Conservation (phyloP, 2,113 vertebrate genomes). For the Natator depressus region DNA sequence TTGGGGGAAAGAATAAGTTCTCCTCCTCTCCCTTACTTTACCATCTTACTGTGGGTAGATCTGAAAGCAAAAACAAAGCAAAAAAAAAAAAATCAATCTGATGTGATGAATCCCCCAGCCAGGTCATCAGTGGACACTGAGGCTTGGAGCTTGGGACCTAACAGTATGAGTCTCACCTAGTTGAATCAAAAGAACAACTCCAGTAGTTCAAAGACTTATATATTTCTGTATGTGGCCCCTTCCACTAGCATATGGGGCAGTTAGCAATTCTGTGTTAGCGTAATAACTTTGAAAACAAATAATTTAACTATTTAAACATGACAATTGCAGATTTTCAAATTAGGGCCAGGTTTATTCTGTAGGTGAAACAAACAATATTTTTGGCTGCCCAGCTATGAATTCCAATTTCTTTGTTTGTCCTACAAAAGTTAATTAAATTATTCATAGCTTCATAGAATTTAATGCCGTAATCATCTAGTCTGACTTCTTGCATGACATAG, state of each 20-base stretch:
- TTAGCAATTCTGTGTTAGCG: background rate
- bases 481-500: background rate
- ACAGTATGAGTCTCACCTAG: background rate
- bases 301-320: background rate
- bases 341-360: background rate
- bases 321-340: background rate
- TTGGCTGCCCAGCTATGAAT: background rate
- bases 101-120: no score
- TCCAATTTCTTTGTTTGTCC: background rate
- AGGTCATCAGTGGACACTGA: background rate
- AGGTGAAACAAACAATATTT: background rate
- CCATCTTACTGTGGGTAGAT: background rate
- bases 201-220: background rate
- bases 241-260: background rate
- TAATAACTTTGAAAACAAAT: background rate
- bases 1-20: background rate
- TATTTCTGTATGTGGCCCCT: background rate
- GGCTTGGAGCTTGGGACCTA: background rate
- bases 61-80: background rate
- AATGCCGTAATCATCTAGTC: conserved; percentile 12
- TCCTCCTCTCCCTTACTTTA: background rate
- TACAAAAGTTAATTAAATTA: conserved; percentile 42
- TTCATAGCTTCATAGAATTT: conserved; percentile 4
- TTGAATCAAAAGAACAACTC: background rate
- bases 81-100: no score